Conservation (phyloP, 37 sponge, comb jelly and placozoan species). For the Cliona cf. orientalis region DNA sequence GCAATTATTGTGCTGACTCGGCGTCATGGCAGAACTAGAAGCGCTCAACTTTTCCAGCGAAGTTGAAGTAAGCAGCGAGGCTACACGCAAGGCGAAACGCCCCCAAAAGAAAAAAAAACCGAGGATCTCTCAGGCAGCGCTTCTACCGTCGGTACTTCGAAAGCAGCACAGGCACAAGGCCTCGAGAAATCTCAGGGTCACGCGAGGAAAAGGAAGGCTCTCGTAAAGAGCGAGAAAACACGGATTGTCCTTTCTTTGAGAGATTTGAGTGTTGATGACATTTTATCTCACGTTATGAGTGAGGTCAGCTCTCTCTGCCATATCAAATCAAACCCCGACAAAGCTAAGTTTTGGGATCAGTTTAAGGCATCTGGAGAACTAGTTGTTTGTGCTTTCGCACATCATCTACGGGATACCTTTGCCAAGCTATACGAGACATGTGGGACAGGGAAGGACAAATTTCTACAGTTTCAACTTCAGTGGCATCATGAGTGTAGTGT, state of each 20-base stretch:
- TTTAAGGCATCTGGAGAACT: neutral
- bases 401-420: neutral
- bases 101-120: neutral
- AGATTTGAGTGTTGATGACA: neutral
- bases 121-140: neutral
- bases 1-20: too few species aligned
- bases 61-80: neutral
- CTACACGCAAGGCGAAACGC: neutral
- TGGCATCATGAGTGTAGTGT: constrained; percentile 22
- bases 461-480: constrained; percentile 2
- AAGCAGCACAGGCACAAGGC: neutral
- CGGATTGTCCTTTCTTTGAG: constrained; percentile 1
- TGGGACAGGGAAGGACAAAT: constrained; percentile 14
- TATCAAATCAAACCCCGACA: neutral
- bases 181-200: neutral
- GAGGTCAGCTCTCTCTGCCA: neutral
- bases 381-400: neutral
- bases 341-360: neutral
- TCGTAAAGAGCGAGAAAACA: constrained; percentile 3
- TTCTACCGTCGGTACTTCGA: neutral
- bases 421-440: neutral
- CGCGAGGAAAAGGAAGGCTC: neutral
- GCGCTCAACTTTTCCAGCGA: too few species aligned
- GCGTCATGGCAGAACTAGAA: too few species aligned
- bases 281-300: neutral